Percentiles rank a stretch among this genome's conserved stretches.
These are phyloP conservation scores for Rhopalosiphum padi DNA, from an alignment of 1,140 invertebrate genomes.

Conservation along the genomic window DNA sequence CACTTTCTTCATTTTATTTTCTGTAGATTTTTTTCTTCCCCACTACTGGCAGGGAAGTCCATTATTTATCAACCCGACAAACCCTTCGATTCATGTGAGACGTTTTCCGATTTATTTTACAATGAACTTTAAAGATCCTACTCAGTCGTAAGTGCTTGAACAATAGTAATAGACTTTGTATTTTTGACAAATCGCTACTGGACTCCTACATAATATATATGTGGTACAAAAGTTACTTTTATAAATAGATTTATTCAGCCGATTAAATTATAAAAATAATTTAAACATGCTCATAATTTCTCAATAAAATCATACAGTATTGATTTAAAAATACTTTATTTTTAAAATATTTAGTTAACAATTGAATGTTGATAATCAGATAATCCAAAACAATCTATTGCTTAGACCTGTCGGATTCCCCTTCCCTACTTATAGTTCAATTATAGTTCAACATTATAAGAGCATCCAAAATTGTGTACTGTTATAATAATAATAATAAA, in stretches of 20 bases:
- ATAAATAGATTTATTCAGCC: not conserved
- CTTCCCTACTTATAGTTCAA: no score
- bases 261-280: not conserved
- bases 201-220: not conserved
- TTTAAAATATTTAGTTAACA: not conserved
- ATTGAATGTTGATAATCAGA: not conserved
- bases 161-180: slow-evolving; percentile 4
- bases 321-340: not conserved
- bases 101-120: slow-evolving; percentile 42
- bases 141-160: not conserved
- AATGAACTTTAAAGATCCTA: slow-evolving; percentile 12
- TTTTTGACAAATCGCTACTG: slow-evolving; percentile 4
- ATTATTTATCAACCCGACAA: slow-evolving; percentile 36
- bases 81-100: slow-evolving; percentile 29
- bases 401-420: not conserved
- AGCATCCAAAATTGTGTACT: not conserved
- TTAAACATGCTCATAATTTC: not conserved
- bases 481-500: not conserved
- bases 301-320: not conserved
- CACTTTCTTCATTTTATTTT: slow-evolving; percentile 7
- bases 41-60: not conserved
- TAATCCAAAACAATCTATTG: not conserved
- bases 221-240: not conserved
- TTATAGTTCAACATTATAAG: not conserved
- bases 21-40: not conserved